Evolutionary conservation across 2,888 invertebrate genomes (phyloP).

Genomic region (Pterostichus niger): DNA sequence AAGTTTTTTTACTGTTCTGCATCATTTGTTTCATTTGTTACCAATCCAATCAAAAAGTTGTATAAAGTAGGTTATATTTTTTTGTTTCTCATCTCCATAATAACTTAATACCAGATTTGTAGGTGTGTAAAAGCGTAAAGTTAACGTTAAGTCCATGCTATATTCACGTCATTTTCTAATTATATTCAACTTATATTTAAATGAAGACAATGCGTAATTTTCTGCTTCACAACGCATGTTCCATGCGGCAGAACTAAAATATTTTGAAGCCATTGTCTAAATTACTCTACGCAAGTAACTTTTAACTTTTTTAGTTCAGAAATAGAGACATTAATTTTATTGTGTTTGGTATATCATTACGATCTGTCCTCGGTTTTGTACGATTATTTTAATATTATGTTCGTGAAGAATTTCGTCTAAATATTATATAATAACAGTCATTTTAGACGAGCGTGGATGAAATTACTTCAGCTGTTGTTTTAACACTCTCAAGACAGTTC

Average conservation of each 20-base stretch:
- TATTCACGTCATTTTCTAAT: constrained; percentile 47
- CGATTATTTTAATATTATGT: constrained; percentile 57
- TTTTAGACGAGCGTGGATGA: not conserved
- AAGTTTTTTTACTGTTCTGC: constrained; percentile 37
- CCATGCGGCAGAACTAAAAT: constrained; percentile 21
- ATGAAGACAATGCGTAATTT: constrained; percentile 46
- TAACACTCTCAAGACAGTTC: constrained; percentile 7
- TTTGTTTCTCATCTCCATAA: constrained; percentile 12
- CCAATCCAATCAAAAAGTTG: not conserved
- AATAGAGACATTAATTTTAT: constrained; percentile 61
- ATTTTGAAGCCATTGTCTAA: constrained; percentile 38
- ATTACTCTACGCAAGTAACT: constrained; percentile 23
- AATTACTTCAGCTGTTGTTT: constrained; percentile 25
- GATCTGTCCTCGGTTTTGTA: constrained; percentile 53
- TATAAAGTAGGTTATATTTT: constrained; percentile 8
- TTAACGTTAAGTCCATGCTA: constrained; percentile 7
- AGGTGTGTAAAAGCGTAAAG: constrained; percentile 28
- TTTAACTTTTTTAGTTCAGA: constrained; percentile 47
- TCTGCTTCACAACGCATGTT: constrained; percentile 38
- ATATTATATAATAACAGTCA: constrained; percentile 56
- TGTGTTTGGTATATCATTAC: constrained; percentile 56
- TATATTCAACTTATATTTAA: constrained; percentile 54
- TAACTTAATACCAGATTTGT: constrained; percentile 27
- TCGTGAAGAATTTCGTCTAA: constrained; percentile 37
- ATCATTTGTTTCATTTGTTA: constrained; percentile 25